A percentile compares a stretch with the other conserved stretches of the same genome.
These are phyloP conservation scores for Erpetoichthys calabaricus DNA, from an alignment of 2,797 vertebrate species.

Conservation along the genomic window DNA sequence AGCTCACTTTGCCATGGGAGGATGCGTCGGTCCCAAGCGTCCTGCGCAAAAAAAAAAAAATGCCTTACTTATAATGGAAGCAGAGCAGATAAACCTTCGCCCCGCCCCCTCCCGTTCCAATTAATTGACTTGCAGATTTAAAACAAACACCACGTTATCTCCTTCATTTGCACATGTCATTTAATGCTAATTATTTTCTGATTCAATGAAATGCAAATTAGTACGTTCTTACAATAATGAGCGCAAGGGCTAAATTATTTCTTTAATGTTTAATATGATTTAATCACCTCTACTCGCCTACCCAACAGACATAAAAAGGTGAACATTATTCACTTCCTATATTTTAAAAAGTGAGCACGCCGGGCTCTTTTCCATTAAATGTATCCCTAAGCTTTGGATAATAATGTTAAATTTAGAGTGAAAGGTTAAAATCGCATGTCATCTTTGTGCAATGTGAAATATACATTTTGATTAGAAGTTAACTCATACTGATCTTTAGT, in stretches of 20 bases:
- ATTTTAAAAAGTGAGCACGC: no score
- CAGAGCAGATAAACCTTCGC: conserved; percentile 21
- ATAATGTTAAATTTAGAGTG: no score
- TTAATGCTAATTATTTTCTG: conserved; percentile 16
- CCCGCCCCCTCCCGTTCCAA: conserved; percentile 17
- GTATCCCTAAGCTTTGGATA: no score
- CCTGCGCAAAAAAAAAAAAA: conserved; percentile 14
- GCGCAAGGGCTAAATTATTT: conserved; percentile 14
- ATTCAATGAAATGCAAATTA: conserved; percentile 21
- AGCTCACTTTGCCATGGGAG: conserved; percentile 35
- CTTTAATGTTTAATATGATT: conserved; percentile 18
- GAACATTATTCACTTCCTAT: not conserved
- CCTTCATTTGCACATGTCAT: conserved; percentile 20
- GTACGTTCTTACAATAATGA: conserved; percentile 17
- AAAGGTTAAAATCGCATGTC: no score
- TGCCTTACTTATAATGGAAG: conserved; percentile 33
- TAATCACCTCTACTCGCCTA: conserved; percentile 17
- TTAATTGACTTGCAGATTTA: conserved; percentile 22
- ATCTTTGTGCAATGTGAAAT: no score
- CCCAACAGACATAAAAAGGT: conserved; percentile 10
- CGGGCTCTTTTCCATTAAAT: no score
- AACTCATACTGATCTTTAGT: no score
- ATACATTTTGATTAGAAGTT: no score
- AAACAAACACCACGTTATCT: conserved; percentile 16
- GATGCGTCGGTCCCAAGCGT: conserved; percentile 30